phyloP scores from a whole-genome alignment of 2,797 vertebrate genomes.

The Catharus ustulatus region DNA sequence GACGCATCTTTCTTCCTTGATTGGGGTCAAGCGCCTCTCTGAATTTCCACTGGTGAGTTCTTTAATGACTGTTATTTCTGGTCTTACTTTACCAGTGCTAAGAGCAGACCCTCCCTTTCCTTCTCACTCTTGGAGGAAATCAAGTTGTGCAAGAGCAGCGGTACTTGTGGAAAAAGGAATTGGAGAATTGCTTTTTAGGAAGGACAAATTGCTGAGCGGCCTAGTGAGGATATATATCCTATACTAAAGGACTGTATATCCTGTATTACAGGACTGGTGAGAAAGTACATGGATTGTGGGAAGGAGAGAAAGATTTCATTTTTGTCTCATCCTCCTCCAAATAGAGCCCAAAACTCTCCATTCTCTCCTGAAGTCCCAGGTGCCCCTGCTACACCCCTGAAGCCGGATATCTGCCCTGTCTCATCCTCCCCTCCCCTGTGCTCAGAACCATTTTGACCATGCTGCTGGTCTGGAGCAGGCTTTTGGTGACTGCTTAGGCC shows the following conservation, averaged over 20 bases:
- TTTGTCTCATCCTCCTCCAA: neutral
- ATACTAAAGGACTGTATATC: neutral
- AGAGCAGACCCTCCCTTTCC: conserved; percentile 2
- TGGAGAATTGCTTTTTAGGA: neutral
- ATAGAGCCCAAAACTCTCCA: neutral
- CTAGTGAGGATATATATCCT: neutral
- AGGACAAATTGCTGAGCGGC: neutral
- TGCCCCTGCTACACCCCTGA: rapidly evolving
- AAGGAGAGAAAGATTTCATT: neutral
- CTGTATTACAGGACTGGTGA: neutral
- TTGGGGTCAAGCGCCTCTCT: conserved; percentile 4
- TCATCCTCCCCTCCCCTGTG: rapidly evolving
- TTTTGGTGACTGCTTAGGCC: neutral
- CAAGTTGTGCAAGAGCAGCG: neutral
- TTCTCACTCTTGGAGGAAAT: neutral
- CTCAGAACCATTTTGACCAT: neutral
- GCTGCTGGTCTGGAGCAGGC: neutral
- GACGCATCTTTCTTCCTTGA: conserved; percentile 27
- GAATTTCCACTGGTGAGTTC: neutral
- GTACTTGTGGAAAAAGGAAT: neutral
- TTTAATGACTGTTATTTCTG: conserved; percentile 19
- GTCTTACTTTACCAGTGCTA: neutral
- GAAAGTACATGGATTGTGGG: neutral
- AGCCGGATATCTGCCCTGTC: neutral
- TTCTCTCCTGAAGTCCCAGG: neutral